Evolutionary conservation across 2,113 vertebrate species (phyloP).

Genomic region (Sisor rabdophorus): DNA sequence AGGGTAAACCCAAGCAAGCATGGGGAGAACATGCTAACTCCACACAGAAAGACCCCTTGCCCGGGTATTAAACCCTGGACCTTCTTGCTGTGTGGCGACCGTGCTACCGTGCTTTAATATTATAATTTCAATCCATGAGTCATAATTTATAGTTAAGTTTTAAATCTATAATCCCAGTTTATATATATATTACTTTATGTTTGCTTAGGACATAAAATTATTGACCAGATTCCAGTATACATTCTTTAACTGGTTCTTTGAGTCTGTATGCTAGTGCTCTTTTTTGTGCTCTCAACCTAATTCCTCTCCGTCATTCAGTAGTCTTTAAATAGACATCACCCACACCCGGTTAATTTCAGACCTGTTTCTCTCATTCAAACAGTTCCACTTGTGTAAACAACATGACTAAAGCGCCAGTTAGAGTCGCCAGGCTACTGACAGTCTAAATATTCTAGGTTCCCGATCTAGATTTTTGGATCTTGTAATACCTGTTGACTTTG

Average conservation of each 20-base stretch:
- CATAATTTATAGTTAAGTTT: not conserved
- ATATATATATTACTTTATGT: not conserved
- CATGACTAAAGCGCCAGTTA: not conserved
- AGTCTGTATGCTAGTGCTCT: not conserved
- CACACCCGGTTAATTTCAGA: constrained; percentile 8
- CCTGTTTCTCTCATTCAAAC: constrained; percentile 16
- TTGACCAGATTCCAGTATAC: not conserved
- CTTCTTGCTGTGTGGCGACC: no score
- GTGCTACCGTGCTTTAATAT: no score
- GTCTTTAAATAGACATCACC: constrained; percentile 29
- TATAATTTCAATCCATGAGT: not conserved
- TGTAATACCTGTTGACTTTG: constrained; percentile 12
- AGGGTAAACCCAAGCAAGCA: no score
- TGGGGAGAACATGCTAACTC: no score
- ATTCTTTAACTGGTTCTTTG: not conserved
- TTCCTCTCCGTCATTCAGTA: not conserved
- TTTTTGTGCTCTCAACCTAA: constrained; percentile 6
- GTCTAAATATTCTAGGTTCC: no score
- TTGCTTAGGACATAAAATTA: not conserved
- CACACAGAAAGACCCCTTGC: no score
- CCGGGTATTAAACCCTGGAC: no score
- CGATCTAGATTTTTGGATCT: constrained; percentile 11
- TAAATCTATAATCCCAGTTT: not conserved
- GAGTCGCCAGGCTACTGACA: not conserved
- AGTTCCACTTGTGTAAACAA: constrained; percentile 19